Percentiles rank a stretch among this genome's conserved stretches.
phyloP scores from a whole-genome alignment of 2,888 invertebrate species.

The Coelinius sp. region DNA sequence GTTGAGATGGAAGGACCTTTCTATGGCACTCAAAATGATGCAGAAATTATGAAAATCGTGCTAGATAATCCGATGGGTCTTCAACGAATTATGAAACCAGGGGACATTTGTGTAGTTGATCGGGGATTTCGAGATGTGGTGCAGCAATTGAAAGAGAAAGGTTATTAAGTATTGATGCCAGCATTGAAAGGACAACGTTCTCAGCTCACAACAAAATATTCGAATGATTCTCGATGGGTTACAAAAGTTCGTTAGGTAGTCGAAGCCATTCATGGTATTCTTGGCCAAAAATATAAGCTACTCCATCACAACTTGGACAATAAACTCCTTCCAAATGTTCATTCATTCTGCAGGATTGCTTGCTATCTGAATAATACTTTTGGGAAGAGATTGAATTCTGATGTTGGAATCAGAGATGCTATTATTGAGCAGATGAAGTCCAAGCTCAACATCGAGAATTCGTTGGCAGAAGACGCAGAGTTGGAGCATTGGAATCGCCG shows the following conservation, averaged over 20 bases:
- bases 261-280: slow-evolving; percentile 44
- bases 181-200: slow-evolving; percentile 51
- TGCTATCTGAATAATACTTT: slow-evolving; percentile 41
- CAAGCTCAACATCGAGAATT: slow-evolving; percentile 29
- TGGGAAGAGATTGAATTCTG: slow-evolving; percentile 32
- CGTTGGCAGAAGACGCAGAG: slow-evolving; percentile 41
- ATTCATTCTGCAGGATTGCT: slow-evolving; percentile 23
- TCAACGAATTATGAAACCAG: slow-evolving; percentile 39
- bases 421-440: slow-evolving; percentile 34
- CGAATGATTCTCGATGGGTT: slow-evolving; percentile 48
- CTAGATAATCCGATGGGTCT: slow-evolving; percentile 45
- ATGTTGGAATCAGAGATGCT: slow-evolving; percentile 33
- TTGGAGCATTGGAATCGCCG: slow-evolving; percentile 32
- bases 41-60: slow-evolving; percentile 49
- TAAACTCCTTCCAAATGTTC: slow-evolving; percentile 40
- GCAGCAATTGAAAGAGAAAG: slow-evolving; percentile 40
- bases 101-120: slow-evolving; percentile 50
- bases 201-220: slow-evolving; percentile 48
- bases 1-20: slow-evolving; percentile 51
- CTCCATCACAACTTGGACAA: slow-evolving; percentile 41
- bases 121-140: slow-evolving; percentile 52
- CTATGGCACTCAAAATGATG: slow-evolving; percentile 51
- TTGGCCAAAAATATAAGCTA: slow-evolving; percentile 38
- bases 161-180: slow-evolving; percentile 50
- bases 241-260: slow-evolving; percentile 50